Evolutionary conservation across 1,140 invertebrate species (phyloP).

Genomic region (Delia radicum): DNA sequence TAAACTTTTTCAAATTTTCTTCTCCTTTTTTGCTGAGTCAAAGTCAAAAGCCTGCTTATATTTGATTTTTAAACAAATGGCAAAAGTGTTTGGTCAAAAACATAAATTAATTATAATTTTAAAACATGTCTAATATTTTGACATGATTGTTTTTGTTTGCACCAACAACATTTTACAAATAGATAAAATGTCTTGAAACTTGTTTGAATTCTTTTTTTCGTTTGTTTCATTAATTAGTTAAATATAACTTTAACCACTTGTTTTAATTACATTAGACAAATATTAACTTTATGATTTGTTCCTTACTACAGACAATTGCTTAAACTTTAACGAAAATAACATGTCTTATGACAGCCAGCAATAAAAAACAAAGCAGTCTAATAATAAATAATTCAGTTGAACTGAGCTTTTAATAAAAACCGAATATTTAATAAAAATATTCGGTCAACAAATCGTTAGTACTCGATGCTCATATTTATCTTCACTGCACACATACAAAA

Average conservation of each 20-base stretch:
- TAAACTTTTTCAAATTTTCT: background rate
- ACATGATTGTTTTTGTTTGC: background rate
- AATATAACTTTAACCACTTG: background rate
- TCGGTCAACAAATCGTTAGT: no score
- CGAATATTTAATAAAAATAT: no score
- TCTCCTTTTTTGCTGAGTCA: constrained; percentile 6
- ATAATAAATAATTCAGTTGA: no score
- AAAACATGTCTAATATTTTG: constrained; percentile 7
- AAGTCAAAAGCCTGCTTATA: constrained; percentile 2
- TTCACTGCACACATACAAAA: no score
- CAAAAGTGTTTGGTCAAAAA: background rate
- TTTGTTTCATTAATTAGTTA: background rate
- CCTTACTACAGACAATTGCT: background rate
- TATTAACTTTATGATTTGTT: background rate
- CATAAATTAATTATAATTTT: constrained; percentile 18
- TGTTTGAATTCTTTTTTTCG: background rate
- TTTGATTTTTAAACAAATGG: background rate
- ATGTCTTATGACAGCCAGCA: background rate
- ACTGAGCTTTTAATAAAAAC: no score
- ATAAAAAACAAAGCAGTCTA: no score
- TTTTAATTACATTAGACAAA: constrained; percentile 10
- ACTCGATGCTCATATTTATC: no score
- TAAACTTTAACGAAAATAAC: background rate
- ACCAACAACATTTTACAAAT: background rate
- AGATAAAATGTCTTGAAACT: background rate